Evolutionary conservation across 2,888 invertebrate species (phyloP), one percentile per base, ranked within the genome.

Genomic region (Leptura quadrifasciata): DNA sequence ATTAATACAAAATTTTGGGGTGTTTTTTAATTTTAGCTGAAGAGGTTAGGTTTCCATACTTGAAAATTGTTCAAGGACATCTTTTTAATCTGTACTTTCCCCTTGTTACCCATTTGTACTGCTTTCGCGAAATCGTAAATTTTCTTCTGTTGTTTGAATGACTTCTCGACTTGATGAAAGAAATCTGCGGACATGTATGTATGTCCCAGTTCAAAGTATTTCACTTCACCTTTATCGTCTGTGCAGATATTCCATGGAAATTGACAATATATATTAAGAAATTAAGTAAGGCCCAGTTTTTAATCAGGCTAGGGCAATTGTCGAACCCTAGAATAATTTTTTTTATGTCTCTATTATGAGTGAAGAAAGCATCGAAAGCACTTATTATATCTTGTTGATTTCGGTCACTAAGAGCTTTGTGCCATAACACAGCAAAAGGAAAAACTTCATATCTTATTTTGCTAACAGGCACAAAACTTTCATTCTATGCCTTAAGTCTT

Each of bases 321-420:
- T 75, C 75, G 3, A 81, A 31, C 81, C 82, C 81, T 10, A 83
- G 54, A 39, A 73, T 81, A 64, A 80, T 68, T 55, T 74, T 71
- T 67, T 68, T 54, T 17, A 31, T 35, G 72, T 83, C 82, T 54
- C 81, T 61, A 72, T 74, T n/a, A 18, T 75, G 27, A 81, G 9
- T 2, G 54, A 54, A 54, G 54, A 54, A 54, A 6, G 54, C 17
- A 54, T 4, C 17, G n/a, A n/a, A n/a, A n/a, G n/a, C n/a, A n/a
- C n/a, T n/a, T n/a, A n/a, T n/a, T n/a, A n/a, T n/a, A n/a, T n/a
- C n/a, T n/a, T n/a, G n/a, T n/a, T n/a, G n/a, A n/a, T n/a, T n/a
- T n/a, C n/a, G n/a, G n/a, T n/a, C n/a, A n/a, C n/a, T n/a, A n/a
- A n/a, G n/a, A n/a, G n/a, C n/a, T n/a, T n/a, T 12, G 52, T 52